Evolutionary conservation across 2,797 vertebrate genomes (phyloP).

Genomic region (Pampus argenteus): DNA sequence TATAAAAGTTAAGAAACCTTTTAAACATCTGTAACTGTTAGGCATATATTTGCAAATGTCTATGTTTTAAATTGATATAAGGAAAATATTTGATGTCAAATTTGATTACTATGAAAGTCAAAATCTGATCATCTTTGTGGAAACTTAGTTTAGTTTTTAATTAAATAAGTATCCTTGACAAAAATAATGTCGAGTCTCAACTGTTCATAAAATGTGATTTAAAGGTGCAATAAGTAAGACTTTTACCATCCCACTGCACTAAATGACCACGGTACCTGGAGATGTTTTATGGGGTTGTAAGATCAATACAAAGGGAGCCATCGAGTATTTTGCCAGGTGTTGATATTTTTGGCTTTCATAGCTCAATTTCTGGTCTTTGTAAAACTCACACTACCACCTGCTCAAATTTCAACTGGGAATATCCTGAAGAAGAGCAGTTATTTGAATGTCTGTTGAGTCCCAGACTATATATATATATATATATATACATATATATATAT

Average conservation of each 20-base stretch:
- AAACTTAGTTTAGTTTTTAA: slow-evolving; percentile 14
- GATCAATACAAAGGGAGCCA: slow-evolving; percentile 41
- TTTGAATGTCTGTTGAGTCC: slow-evolving; percentile 30
- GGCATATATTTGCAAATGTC: neutral
- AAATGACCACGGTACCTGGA: slow-evolving; percentile 23
- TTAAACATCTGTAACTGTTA: slow-evolving; percentile 1
- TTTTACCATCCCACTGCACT: slow-evolving; percentile 25
- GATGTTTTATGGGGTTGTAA: slow-evolving; percentile 37
- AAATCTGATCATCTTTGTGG: neutral
- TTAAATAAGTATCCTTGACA: neutral
- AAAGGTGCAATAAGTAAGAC: slow-evolving; percentile 20
- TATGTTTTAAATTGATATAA: neutral
- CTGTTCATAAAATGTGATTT: slow-evolving; percentile 42
- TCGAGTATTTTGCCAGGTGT: slow-evolving; percentile 45
- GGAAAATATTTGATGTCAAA: slow-evolving; percentile 2
- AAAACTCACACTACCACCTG: slow-evolving; percentile 27
- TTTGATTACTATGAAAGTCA: neutral
- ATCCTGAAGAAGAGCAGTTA: slow-evolving; percentile 30
- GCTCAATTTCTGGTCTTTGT: slow-evolving; percentile 20
- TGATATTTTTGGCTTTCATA: slow-evolving; percentile 42
- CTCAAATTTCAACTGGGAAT: slow-evolving; percentile 26
- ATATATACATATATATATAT: too few relatives aligned
- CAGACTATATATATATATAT: too few relatives aligned
- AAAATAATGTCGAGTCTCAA: slow-evolving; percentile 1
- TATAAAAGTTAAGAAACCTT: neutral